Evolutionary conservation across 2,797 vertebrate genomes (phyloP), one percentile per base, ranked within the genome.

Genomic region (Mormyrus hasselquistii): DNA sequence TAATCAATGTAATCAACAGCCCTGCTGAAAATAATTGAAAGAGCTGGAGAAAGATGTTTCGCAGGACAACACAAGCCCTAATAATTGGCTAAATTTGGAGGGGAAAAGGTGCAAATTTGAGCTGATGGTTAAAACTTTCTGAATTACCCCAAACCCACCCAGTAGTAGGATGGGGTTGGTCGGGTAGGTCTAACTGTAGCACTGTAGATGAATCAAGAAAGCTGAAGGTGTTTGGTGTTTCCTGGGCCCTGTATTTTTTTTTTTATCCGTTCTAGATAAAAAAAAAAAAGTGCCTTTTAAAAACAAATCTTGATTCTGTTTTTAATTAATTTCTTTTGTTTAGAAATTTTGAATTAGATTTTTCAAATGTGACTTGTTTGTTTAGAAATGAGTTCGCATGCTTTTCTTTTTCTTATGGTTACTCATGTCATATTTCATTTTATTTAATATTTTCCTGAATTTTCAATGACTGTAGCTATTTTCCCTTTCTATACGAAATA

Each of bases 401-500:
- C 34, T 44, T 79, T 79, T 79, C 34, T 79, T 76, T 41, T 90
- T 44, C 90, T 89, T 94, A 93, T 93, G 92, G 92, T 49, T 93
- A 92, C 92, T 93, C 86, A 89, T 89, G 90, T 89, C 88, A 86
- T 69, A 69, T 86, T 89, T 94, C 88, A 92, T 89, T 88, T 89
- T 93, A 93, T 93, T 94, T 94, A 92, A 91, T 92, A 93, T 50
- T 69, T 53, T 86, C 65, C 62, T 86, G 85, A 79, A 83, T 88
- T 76, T 55, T 86, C 44, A 49, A 34, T 91, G 91, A 90, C 89
- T 94, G 92, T 94, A 94, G 93, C 87, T 73, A 90, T 90, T 92
- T 92, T 92, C 5, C 14, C 90, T 90, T 92, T 91, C 91, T 90
- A 92, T 90, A 0, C 91, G 90, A 89, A 95, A 93, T 95, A 95